Conservation (phyloP, 2,797 vertebrate species). For the Hephaestus fuliginosus region DNA sequence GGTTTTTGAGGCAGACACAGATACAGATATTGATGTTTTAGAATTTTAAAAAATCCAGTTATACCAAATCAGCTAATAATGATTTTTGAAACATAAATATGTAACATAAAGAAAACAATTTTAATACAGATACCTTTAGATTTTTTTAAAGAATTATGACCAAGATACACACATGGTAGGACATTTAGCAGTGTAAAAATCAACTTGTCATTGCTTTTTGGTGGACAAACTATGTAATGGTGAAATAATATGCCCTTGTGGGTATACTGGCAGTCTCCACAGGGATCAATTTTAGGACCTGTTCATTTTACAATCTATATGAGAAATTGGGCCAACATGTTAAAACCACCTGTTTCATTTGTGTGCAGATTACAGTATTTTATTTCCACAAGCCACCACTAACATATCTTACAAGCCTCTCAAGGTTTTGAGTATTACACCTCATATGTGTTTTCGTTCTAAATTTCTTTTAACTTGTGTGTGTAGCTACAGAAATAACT, state of each 20-base stretch:
- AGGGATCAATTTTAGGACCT: background rate
- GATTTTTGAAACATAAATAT: too few species aligned
- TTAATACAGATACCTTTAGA: background rate
- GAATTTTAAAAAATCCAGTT: background rate
- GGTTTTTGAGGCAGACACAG: background rate
- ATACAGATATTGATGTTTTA: background rate
- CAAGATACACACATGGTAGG: too few species aligned
- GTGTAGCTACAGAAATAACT: background rate
- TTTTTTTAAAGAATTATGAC: background rate
- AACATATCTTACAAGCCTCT: background rate
- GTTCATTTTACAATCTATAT: constrained; percentile 1
- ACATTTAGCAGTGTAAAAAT: too few species aligned
- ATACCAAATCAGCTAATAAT: too few species aligned
- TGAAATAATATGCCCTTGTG: background rate
- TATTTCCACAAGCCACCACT: background rate
- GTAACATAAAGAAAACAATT: background rate
- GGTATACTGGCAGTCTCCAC: background rate
- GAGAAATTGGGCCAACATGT: background rate
- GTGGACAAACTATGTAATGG: too few species aligned
- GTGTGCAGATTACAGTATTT: background rate
- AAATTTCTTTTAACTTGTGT: background rate
- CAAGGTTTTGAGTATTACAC: too few species aligned
- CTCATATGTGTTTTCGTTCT: background rate
- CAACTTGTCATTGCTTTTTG: too few species aligned
- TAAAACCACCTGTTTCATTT: background rate